Base-by-base conservation (phyloP, 1,140 invertebrate genomes). In the Matsumurasca onukii region DNA sequence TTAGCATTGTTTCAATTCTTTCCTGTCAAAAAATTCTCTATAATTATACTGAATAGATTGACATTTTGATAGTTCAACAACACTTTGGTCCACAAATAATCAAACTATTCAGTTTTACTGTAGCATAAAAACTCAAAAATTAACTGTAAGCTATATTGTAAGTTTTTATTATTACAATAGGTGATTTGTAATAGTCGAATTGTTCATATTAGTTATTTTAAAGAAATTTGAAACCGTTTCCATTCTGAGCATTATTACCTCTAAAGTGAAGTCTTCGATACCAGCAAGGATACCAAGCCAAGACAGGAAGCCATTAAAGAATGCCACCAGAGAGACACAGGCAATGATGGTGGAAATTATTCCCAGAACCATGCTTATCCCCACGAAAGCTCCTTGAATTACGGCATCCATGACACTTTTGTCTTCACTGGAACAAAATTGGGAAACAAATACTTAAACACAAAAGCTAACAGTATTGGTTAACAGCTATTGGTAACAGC, bases 331-430 rank as follows among this genome's bases (percentile, higher is more conserved):
- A 0, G 95, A 88, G 0, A 98, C 85, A 76, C 98, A 97, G 0
- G 95, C 95, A 12, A 98, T 89, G 1, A 99, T 81, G 76, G 96
- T 98, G 1, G 94, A 94, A 17, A 92, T 87, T 69, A 99, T 96
- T 66, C 92, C 92, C 1, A 92, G 82, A 1, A 98, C 86, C 2
- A 98, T 80, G n/a, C 88, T 83, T 17, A 95, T 88, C 1, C 90
- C 93, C 63, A 88, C 85, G 27, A 87, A 82, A 13, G 95, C 96
- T 0, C 96, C 97, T 75, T 90, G 90, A 0, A 89, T 89, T 0
- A 94, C 95, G 2, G 95, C 95, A 77, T 98, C 95, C 25, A 98
- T 78, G 0, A 92, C 82, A 70, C 92, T 95, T 0, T 86, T 82
- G 74, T 95, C 93, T 72, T 88, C 79, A 31, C 94, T 97, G 74